phyloP scores from a whole-genome alignment of 2,113 vertebrate genomes.

The Nettapus auritus region DNA sequence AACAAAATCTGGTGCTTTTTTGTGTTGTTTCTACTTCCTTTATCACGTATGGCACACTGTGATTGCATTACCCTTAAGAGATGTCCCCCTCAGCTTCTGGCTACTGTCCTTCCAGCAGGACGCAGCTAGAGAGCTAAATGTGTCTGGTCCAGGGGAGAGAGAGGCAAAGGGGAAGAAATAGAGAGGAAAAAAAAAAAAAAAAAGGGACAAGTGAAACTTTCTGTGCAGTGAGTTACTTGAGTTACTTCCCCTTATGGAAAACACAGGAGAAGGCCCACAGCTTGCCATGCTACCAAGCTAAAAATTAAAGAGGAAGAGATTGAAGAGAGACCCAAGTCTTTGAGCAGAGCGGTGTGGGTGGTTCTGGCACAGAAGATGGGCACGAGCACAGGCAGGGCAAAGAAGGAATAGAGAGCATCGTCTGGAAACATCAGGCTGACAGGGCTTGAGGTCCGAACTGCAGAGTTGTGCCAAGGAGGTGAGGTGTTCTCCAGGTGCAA shows the following conservation, averaged over 20 bases:
- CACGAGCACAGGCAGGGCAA: not conserved
- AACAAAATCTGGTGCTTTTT: not conserved
- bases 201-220: conserved; percentile 48
- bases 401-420: not conserved
- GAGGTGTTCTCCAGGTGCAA: not conserved
- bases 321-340: not conserved
- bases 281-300: not conserved
- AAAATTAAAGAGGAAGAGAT: not conserved
- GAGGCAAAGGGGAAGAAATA: conserved; percentile 8
- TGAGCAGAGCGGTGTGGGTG: not conserved
- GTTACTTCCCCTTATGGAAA: conserved; percentile 5
- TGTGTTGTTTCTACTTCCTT: not conserved
- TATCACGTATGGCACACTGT: not conserved
- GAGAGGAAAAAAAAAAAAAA: not conserved
- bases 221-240: rapidly evolving
- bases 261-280: not conserved
- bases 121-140: rapidly evolving
- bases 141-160: not conserved
- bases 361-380: rapidly evolving
- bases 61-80: not conserved
- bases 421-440: not conserved
- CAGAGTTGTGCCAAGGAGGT: not conserved
- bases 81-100: not conserved
- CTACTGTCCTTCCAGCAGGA: not conserved
- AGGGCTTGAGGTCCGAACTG: not conserved